Conservation (phyloP, 1,140 invertebrate species). For the Philopotamus ludificatus region DNA sequence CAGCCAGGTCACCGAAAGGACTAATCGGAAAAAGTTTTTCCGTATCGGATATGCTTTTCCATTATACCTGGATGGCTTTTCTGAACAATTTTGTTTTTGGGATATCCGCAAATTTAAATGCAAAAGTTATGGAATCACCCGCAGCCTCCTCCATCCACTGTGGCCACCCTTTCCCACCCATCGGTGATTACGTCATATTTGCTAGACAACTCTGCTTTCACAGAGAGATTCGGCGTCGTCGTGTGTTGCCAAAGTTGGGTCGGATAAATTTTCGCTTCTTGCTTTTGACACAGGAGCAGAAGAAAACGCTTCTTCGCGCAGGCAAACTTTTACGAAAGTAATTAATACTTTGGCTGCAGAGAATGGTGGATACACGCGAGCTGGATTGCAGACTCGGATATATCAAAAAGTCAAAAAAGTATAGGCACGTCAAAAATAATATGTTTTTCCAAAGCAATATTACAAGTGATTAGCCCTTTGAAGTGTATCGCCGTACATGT, state of each 20-base stretch:
- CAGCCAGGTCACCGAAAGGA: background rate
- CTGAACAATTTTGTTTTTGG: background rate
- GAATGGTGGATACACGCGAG: too few relatives aligned
- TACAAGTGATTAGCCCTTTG: too few relatives aligned
- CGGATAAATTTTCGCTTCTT: constrained; percentile 5
- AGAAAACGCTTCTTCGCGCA: constrained; percentile 1
- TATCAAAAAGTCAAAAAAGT: too few relatives aligned
- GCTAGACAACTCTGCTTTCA: background rate
- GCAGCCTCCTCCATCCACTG: too few relatives aligned
- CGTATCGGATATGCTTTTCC: background rate
- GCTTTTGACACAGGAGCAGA: constrained; percentile 6
- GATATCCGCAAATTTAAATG: background rate
- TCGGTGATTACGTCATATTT: background rate
- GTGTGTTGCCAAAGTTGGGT: background rate
- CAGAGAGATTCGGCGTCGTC: background rate
- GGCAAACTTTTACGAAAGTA: constrained; percentile 18
- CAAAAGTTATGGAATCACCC: background rate
- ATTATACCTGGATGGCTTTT: background rate
- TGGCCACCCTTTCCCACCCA: background rate
- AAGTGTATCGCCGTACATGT: too few relatives aligned
- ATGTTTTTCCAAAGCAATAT: too few relatives aligned
- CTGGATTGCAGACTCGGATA: too few relatives aligned
- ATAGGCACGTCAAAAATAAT: too few relatives aligned
- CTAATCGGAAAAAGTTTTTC: background rate
- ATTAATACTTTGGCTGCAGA: constrained; percentile 15